These are phyloP conservation scores for Pterophyllum scalare DNA, from an alignment of 2,113 vertebrate species.

Conservation along the genomic window DNA sequence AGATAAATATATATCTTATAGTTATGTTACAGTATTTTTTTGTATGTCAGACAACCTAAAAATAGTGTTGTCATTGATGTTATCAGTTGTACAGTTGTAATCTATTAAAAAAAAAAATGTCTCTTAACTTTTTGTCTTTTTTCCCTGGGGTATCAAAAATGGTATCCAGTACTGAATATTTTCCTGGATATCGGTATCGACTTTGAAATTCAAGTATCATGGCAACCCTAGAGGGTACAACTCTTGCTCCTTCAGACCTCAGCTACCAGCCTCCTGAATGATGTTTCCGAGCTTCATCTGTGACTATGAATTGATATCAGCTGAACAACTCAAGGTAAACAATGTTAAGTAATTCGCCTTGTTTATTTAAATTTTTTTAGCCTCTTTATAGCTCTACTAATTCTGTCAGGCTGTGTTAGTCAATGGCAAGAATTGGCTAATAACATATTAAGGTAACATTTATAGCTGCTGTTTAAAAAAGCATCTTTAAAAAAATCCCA, in stretches of 20 bases:
- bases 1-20: too few species aligned
- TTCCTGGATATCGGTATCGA: not conserved
- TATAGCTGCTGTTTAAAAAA: not conserved
- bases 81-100: not conserved
- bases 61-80: not conserved
- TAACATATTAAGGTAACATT: not conserved
- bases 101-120: too few species aligned
- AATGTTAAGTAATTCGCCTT: not conserved
- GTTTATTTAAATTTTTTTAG: not conserved
- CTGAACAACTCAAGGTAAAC: not conserved
- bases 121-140: too few species aligned
- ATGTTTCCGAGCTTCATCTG: not conserved
- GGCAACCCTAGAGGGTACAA: not conserved
- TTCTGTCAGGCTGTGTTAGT: not conserved
- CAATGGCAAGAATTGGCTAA: not conserved
- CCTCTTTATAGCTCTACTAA: not conserved
- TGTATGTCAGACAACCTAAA: not conserved
- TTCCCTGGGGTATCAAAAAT: not conserved
- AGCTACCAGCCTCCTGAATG: not conserved
- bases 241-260: not conserved
- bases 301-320: not conserved
- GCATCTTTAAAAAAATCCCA: not conserved
- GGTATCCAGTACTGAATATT: not conserved
- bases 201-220: not conserved
- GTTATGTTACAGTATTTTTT: not conserved